Evolutionary conservation across 2,113 vertebrate genomes (phyloP).

Genomic region (Oncorhynchus tshawytscha): DNA sequence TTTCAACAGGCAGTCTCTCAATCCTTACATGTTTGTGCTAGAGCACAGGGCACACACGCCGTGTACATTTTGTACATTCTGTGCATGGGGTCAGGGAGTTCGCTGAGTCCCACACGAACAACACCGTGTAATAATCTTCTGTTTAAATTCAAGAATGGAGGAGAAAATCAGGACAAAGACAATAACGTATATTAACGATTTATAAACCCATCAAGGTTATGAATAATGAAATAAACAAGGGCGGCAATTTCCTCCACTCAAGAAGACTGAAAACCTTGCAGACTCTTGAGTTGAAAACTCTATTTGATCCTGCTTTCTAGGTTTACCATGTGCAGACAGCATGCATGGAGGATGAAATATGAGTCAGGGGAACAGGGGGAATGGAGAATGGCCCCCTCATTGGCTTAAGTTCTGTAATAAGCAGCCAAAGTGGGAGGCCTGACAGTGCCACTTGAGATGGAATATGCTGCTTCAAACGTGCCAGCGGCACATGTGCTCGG

Average conservation of each 20-base stretch:
- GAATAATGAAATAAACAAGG: neutral
- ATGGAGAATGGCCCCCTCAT: neutral
- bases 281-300: neutral
- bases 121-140: constrained; percentile 17
- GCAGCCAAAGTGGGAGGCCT: constrained; percentile 32
- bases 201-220: neutral
- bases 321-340: constrained; percentile 19
- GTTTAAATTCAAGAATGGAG: constrained; percentile 39
- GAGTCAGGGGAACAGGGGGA: constrained; percentile 9
- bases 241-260: neutral
- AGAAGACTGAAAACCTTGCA: neutral
- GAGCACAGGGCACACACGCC: neutral
- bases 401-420: constrained; percentile 39
- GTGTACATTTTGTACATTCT: neutral
- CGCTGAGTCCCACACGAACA: neutral
- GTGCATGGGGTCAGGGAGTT: neutral
- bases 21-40: constrained; percentile 12
- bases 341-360: constrained; percentile 4
- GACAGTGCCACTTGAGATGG: constrained; percentile 45
- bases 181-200: neutral
- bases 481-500: neutral
- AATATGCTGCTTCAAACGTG: neutral
- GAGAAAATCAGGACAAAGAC: constrained; percentile 29
- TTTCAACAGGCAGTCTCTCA: constrained; percentile 12
- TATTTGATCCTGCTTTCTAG: constrained; percentile 4